These are phyloP conservation scores for Cantharis rufa DNA, from an alignment of 2,888 invertebrate species.

Conservation along the genomic window DNA sequence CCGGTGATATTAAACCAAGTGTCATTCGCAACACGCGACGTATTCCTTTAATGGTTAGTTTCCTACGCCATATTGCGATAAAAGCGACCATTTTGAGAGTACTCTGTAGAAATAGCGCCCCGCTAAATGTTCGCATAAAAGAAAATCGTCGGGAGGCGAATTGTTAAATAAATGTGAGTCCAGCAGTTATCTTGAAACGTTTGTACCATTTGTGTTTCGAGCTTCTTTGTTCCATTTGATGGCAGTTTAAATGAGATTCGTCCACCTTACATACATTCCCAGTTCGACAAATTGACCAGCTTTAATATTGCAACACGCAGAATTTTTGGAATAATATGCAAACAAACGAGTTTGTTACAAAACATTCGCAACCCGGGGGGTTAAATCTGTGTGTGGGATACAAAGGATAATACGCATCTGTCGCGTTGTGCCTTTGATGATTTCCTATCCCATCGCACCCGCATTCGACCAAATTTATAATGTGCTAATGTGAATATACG, in stretches of 20 bases:
- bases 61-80: conserved; percentile 35
- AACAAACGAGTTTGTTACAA: conserved; percentile 41
- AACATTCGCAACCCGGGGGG: conserved; percentile 25
- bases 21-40: conserved; percentile 34
- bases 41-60: conserved; percentile 36
- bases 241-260: not conserved
- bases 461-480: conserved; percentile 45
- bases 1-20: conserved; percentile 30
- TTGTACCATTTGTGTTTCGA: conserved; percentile 30
- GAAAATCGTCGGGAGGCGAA: conserved; percentile 33
- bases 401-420: conserved; percentile 53
- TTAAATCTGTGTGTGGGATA: conserved; percentile 43
- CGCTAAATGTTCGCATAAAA: conserved; percentile 35
- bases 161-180: conserved; percentile 36
- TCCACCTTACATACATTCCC: not conserved
- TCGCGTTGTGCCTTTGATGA: conserved; percentile 52
- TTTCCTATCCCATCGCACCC: conserved; percentile 48
- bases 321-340: conserved; percentile 48
- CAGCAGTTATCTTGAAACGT: conserved; percentile 32
- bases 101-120: conserved; percentile 28
- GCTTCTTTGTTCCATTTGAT: conserved; percentile 28
- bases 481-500: conserved; percentile 47
- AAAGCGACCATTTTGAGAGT: conserved; percentile 31
- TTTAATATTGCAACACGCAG: conserved; percentile 24
- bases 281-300: not conserved